Evolutionary conservation across 2,113 vertebrate genomes (phyloP), one percentile per base, ranked within the genome.

Genomic region (Onychorhynchus coronatus): DNA sequence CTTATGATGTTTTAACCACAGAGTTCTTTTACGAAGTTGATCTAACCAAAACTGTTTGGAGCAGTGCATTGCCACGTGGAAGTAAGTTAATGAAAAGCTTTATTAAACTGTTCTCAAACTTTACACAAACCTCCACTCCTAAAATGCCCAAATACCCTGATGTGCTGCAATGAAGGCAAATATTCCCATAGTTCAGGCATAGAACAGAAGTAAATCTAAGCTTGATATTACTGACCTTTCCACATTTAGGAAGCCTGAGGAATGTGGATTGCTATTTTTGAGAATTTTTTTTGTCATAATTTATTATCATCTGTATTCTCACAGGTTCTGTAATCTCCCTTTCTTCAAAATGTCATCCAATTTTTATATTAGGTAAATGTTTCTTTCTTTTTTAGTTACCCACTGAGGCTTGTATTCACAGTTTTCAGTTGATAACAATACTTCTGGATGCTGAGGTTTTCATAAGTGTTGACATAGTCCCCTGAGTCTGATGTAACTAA

Each of bases 371-470:
- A 81, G 55, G 72, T 63, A 74, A 72, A 72, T 7, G 10, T 46
- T 89, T 89, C 13, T 80, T 95, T 72, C 77, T 7, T 19, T 55
- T 71, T 52, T 72, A 58, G 50, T 91, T 94, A 96, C 79, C 93
- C 49, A 11, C 46, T 28, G 61, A 79, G 66, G 39, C 33, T 72
- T 73, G 12, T 50, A 75, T 53, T 94, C 70, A 35, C 75, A 80
- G 49, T 76, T 94, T 87, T 89, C 62, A 78, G 61, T 47, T 80
- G 62, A 44, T 70, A 88, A 50, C 39, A 88, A 62, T 61, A 71
- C 61, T 87, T 59, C 84, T 91, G 88, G 59, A 74, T 93, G 83
- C 72, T 65, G 56, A 81, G 37, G 8, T 81, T 96, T 96, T 95
- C 27, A 21, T 91, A 91, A 94, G 89, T 56, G 67, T 65, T 92